These are phyloP conservation scores for Amphiduros pacificus DNA, from an alignment of 2,888 invertebrate species.

Conservation along the genomic window DNA sequence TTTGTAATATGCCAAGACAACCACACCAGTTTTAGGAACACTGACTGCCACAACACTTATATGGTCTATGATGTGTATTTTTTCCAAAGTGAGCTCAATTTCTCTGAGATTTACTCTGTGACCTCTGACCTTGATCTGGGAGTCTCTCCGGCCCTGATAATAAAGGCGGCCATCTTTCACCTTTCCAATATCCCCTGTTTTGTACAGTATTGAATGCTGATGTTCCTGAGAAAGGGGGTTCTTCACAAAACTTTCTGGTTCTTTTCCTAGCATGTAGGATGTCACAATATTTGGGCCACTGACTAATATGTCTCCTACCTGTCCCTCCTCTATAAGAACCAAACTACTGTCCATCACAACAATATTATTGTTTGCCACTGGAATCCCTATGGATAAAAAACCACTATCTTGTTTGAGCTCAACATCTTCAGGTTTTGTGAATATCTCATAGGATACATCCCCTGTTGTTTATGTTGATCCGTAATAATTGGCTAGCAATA, in stretches of 20 bases:
- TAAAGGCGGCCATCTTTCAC: constrained; percentile 70
- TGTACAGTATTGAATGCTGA: constrained; percentile 67
- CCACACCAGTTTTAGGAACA: constrained; percentile 59
- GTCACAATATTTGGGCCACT: constrained; percentile 78
- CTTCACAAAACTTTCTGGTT: not conserved
- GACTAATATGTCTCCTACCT: constrained; percentile 81
- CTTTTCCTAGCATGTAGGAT: constrained; percentile 66
- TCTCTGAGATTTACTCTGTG: constrained; percentile 84
- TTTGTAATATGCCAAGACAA: not conserved
- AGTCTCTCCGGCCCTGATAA: constrained; percentile 78
- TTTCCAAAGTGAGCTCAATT: constrained; percentile 67
- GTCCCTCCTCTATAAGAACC: constrained; percentile 72
- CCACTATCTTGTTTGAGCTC: constrained; percentile 54
- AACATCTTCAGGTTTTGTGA: constrained; percentile 63
- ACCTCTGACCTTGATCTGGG: constrained; percentile 68
- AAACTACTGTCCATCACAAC: constrained; percentile 77
- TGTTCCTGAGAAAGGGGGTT: constrained; percentile 65
- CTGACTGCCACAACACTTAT: not conserved
- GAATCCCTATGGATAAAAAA: constrained; percentile 82
- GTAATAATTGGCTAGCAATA: constrained; percentile 71
- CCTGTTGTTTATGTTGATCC: constrained; percentile 92
- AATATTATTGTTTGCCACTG: constrained; percentile 78
- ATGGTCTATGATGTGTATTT: not conserved
- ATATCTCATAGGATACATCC: constrained; percentile 79
- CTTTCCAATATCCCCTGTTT: constrained; percentile 82